These are phyloP conservation scores for Mythimna ferrago DNA, from an alignment of 2,888 invertebrate genomes.

Conservation along the genomic window DNA sequence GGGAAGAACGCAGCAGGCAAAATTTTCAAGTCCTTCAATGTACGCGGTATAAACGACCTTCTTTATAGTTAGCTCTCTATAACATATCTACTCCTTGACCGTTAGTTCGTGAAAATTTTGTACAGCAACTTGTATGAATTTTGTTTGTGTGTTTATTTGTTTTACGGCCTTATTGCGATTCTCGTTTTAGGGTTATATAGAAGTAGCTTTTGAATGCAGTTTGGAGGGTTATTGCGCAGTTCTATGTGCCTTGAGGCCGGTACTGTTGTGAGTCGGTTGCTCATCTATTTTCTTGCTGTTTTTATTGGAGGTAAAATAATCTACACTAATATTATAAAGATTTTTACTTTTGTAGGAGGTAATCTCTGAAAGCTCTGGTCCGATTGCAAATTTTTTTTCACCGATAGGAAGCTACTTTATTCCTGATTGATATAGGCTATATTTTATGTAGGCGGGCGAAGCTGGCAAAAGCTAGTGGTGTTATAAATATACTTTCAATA, in stretches of 20 bases:
- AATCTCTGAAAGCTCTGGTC: too few species aligned
- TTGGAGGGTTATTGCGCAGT: slow-evolving; percentile 69
- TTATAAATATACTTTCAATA: too few species aligned
- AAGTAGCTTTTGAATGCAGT: slow-evolving; percentile 59
- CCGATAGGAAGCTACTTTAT: too few species aligned
- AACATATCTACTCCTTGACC: neutral
- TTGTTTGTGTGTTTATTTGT: slow-evolving; percentile 65
- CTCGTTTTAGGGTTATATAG: slow-evolving; percentile 60
- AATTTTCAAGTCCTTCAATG: too few species aligned
- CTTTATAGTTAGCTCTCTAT: slow-evolving; percentile 10
- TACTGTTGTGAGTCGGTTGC: slow-evolving; percentile 47
- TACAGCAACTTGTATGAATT: slow-evolving; percentile 66
- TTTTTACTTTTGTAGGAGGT: too few species aligned
- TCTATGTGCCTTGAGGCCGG: slow-evolving; percentile 57
- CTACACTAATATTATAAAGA: too few species aligned
- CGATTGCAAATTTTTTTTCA: too few species aligned
- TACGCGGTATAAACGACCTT: too few species aligned
- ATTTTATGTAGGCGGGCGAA: too few species aligned
- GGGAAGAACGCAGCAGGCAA: too few species aligned
- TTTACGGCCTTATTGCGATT: slow-evolving; percentile 62
- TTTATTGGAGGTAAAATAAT: neutral
- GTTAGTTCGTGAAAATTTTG: slow-evolving; percentile 64
- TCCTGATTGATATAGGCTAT: too few species aligned
- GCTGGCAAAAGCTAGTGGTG: too few species aligned
- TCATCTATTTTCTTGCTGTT: slow-evolving; percentile 1